Evolutionary conservation across 2,797 vertebrate genomes (phyloP), one percentile per base, ranked within the genome.

Genomic region (Benthosema pterotum): DNA sequence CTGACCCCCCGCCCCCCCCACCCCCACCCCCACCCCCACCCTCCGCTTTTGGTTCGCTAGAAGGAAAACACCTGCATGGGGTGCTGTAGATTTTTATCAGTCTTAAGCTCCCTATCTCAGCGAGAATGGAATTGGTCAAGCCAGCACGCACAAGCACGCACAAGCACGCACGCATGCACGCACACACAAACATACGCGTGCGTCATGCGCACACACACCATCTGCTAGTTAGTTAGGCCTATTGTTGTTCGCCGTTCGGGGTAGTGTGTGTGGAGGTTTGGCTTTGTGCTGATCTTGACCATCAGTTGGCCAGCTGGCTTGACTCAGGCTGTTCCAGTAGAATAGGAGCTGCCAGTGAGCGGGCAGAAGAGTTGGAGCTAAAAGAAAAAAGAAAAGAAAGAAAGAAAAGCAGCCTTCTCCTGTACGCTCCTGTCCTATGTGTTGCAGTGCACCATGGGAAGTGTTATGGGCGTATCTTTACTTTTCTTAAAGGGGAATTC

Each of bases 61-160:
- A 81, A 89, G 90, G 88, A 88, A 91, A 91, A 91, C 89, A 92
- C 91, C 89, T 93, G 90, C 90, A 91, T 81, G 71, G 63, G 85
- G 85, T 88, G 83, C 89, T 91, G 84, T 78, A 91, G 91, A 92
- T 91, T 83, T n/a, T 83, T 91, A 91, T 92, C 91, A 86, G 82
- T 80, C 74, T n/a, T 89, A 89, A 92, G 88, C 89, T 87, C 69
- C 76, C 79, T 89, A 87, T 90, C 88, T 85, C 83, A 72, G 75
- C 57, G 78, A 85, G 74, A 87, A 84, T 80, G 82, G 74, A 80
- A 86, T 82, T 83, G 88, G 79, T 84, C 85, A 80, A 75, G 67
- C 57, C 65, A 71, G 68, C 80, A 46, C 45, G 13, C 45, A 46
- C 45, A 18, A 18, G 19, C 18, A 48, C 43, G 15, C 42, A 47